Evolutionary conservation across 2,888 invertebrate species (phyloP).

Genomic region (Diadromus collaris): DNA sequence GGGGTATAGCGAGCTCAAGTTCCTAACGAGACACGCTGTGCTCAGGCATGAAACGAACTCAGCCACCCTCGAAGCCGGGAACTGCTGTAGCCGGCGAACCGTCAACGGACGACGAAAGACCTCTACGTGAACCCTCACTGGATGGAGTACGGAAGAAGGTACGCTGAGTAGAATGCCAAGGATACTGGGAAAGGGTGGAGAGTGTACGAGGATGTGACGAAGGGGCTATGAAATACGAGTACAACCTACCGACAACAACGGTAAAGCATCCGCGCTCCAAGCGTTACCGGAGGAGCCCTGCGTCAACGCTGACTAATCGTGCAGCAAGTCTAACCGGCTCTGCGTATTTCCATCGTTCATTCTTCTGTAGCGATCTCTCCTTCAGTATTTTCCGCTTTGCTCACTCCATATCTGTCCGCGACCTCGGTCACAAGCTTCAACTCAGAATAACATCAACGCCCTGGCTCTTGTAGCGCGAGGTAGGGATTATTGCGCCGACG

Average conservation of each 20-base stretch:
- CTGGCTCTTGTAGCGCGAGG: not conserved
- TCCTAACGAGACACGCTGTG: conserved; percentile 74
- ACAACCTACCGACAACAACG: conserved; percentile 60
- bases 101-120: conserved; percentile 16
- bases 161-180: conserved; percentile 16
- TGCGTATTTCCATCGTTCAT: conserved; percentile 49
- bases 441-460: conserved; percentile 11
- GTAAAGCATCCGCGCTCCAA: conserved; percentile 10
- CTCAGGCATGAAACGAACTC: conserved; percentile 74
- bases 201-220: conserved; percentile 46
- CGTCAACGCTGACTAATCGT: conserved; percentile 65
- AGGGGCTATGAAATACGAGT: conserved; percentile 72
- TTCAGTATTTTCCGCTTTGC: conserved; percentile 9
- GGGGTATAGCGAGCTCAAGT: conserved; percentile 70
- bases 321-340: conserved; percentile 53
- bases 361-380: conserved; percentile 10
- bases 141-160: conserved; percentile 8
- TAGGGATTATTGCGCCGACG: conserved; percentile 48
- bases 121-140: conserved; percentile 17
- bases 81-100: conserved; percentile 46
- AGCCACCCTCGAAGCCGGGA: conserved; percentile 68
- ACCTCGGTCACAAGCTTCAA: conserved; percentile 9
- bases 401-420: not conserved
- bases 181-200: conserved; percentile 11
- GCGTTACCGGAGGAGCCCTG: conserved; percentile 22